Conservation (phyloP, 2,113 vertebrate genomes). For the Dunckerocampus dactyliophorus region DNA sequence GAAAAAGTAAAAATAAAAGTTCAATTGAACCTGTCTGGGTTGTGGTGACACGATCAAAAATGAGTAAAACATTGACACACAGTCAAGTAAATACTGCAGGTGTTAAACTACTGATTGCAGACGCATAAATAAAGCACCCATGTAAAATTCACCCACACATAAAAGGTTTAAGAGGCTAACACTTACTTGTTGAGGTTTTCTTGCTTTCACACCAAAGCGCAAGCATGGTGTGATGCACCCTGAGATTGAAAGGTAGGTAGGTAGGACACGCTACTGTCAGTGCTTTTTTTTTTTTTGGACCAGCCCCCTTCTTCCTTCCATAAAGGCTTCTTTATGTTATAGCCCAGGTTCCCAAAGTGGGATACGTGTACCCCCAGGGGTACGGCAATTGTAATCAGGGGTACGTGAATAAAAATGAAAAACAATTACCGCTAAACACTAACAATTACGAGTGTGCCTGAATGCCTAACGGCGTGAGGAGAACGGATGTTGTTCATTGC, state of each 20-base stretch:
- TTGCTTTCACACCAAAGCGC: not conserved
- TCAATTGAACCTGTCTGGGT: no score
- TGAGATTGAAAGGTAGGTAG: slow-evolving; percentile 12
- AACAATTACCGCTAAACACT: no score
- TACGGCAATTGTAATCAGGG: no score
- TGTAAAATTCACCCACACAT: not conserved
- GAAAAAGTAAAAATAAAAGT: not conserved
- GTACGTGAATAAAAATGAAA: no score
- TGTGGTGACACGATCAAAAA: not conserved
- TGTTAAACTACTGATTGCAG: not conserved
- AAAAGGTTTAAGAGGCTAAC: not conserved
- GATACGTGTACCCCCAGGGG: no score
- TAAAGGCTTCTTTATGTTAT: not conserved
- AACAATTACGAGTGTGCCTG: no score
- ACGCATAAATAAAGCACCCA: not conserved
- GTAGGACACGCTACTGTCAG: slow-evolving; percentile 17
- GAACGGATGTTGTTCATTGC: no score
- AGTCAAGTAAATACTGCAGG: not conserved
- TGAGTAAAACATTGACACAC: not conserved
- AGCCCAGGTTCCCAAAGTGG: no score
- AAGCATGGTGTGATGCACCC: slow-evolving; percentile 4
- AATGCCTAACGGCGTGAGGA: no score
- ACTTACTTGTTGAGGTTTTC: not conserved
- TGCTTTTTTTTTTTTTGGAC: slow-evolving; percentile 10
- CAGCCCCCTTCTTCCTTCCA: slow-evolving; percentile 32